phyloP scores from a whole-genome alignment of 2,113 vertebrate genomes.

The Guaruba guarouba region DNA sequence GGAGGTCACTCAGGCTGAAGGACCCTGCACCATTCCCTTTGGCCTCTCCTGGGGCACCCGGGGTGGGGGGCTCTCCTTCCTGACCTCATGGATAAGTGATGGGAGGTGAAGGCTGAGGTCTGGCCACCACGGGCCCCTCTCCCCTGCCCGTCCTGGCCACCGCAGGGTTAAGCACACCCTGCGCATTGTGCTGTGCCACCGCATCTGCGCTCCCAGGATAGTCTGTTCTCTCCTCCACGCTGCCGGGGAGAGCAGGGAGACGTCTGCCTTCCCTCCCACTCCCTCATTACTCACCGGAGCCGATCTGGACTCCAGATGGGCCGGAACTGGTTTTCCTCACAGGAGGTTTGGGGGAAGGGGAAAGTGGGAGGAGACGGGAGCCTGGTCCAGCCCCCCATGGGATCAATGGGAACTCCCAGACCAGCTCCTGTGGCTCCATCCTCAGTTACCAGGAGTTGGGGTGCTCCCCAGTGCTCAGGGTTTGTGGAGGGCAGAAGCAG shows the following conservation, averaged over 20 bases:
- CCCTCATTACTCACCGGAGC: conserved; percentile 20
- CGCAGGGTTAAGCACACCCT: not conserved
- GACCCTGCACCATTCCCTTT: rapidly evolving
- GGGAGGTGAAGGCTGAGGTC: not conserved
- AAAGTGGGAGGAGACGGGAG: not conserved
- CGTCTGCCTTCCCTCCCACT: conserved; percentile 65
- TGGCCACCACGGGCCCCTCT: not conserved
- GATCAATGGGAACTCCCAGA: not conserved
- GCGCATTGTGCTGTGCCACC: not conserved
- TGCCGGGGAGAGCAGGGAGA: conserved; percentile 6
- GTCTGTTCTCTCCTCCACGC: conserved; percentile 19
- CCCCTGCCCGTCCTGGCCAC: rapidly evolving
- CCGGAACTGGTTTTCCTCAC: not conserved
- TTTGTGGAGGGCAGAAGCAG: not conserved
- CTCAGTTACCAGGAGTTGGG: not conserved
- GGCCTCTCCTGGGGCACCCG: not conserved
- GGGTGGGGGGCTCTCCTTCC: too few relatives aligned
- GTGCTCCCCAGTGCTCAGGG: not conserved
- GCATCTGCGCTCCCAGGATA: conserved; percentile 7
- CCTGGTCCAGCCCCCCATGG: rapidly evolving
- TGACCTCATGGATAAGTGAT: not conserved
- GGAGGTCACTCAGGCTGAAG: rapidly evolving
- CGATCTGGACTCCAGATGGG: conserved; percentile 61
- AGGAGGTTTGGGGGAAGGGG: not conserved
- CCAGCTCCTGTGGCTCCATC: not conserved